Evolutionary conservation across 1,140 invertebrate genomes (phyloP).

Genomic region (Cotesia chilonis): DNA sequence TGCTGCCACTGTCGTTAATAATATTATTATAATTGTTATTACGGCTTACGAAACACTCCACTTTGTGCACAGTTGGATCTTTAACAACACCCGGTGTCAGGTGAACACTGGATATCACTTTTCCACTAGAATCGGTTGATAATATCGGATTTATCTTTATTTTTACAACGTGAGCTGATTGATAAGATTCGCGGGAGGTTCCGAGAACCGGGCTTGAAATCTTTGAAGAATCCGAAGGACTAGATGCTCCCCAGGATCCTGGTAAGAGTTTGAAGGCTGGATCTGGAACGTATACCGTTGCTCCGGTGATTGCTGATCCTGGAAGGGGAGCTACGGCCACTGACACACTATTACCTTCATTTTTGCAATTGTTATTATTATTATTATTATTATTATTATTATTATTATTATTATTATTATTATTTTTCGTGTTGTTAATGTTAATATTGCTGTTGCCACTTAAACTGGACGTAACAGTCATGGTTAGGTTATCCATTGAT

Average conservation of each 20-base stretch:
- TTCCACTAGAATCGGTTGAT: slow-evolving; percentile 51
- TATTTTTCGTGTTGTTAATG: no score
- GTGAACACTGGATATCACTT: slow-evolving; percentile 57
- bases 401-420: background rate
- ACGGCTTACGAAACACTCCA: slow-evolving; percentile 58
- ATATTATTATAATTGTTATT: slow-evolving; percentile 57
- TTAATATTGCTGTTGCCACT: background rate
- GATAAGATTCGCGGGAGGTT: slow-evolving; percentile 28
- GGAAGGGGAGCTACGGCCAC: slow-evolving; percentile 46
- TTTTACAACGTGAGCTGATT: slow-evolving; percentile 70
- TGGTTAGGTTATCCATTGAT: slow-evolving; percentile 53
- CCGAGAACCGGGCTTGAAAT: no score
- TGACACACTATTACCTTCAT: slow-evolving; percentile 53
- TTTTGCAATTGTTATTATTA: slow-evolving; percentile 35
- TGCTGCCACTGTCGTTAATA: slow-evolving; percentile 42
- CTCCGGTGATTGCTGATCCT: slow-evolving; percentile 47
- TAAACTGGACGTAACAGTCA: slow-evolving; percentile 51
- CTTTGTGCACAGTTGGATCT: slow-evolving; percentile 39
- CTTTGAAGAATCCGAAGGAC: no score
- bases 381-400: no score
- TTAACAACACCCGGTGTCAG: slow-evolving; percentile 50
- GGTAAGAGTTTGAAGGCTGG: slow-evolving; percentile 46
- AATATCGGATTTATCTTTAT: slow-evolving; percentile 73
- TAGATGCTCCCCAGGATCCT: slow-evolving; percentile 39
- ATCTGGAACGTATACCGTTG: slow-evolving; percentile 71